Conservation (phyloP, 2,113 vertebrate genomes). For the Setophaga kirtlandii region DNA sequence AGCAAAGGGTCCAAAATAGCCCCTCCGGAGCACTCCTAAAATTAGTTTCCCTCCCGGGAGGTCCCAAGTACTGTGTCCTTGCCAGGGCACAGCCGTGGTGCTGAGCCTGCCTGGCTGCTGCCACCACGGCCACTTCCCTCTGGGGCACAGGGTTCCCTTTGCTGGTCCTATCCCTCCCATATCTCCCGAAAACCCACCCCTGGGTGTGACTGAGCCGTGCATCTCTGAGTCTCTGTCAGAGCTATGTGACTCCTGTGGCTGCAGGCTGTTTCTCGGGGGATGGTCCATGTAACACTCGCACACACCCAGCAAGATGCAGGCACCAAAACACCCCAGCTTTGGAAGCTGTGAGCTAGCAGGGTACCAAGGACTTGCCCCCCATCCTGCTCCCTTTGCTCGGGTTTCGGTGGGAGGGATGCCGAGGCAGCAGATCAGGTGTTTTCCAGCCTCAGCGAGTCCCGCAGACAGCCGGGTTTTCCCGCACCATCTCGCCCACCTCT, state of each 20-base stretch:
- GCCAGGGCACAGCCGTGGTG: background rate
- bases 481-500: background rate
- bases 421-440: background rate
- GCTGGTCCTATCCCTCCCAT: background rate
- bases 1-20: slow-evolving; percentile 67
- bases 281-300: accelerated
- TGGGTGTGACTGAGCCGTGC: accelerated
- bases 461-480: background rate
- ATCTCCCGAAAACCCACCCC: background rate
- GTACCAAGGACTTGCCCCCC: background rate
- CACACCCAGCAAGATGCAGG: background rate
- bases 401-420: background rate
- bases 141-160: accelerated
- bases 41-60: slow-evolving; percentile 45
- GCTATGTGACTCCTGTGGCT: accelerated
- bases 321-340: background rate
- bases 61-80: slow-evolving; percentile 38
- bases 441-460: background rate
- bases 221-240: background rate
- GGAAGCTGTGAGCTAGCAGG: accelerated
- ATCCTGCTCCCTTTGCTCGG: background rate
- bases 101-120: background rate
- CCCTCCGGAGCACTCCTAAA: slow-evolving; percentile 57
- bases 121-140: accelerated
- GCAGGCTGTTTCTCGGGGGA: background rate